Percentiles rank a stretch among this genome's conserved stretches.
These are phyloP conservation scores for Drosophila atripex DNA, from an alignment of 2,888 invertebrate genomes.

Conservation along the genomic window DNA sequence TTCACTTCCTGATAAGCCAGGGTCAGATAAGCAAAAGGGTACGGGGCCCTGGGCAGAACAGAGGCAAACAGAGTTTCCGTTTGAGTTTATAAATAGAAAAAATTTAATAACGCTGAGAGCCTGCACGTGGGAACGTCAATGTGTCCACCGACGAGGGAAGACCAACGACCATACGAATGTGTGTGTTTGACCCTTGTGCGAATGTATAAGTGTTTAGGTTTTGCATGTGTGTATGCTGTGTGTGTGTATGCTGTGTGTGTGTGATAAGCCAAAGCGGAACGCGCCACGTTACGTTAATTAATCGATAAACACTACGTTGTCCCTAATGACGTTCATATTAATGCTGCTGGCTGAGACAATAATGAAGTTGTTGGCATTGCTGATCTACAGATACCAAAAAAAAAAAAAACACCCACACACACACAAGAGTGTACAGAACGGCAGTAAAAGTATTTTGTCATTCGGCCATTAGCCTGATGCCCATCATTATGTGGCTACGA, in stretches of 20 bases:
- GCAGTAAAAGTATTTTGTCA: constrained; percentile 55
- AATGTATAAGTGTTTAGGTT: constrained; percentile 2
- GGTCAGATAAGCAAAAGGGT: constrained; percentile 43
- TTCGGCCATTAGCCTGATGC: constrained; percentile 61
- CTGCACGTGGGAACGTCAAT: constrained; percentile 71
- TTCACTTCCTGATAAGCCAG: constrained; percentile 51
- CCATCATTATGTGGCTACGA: constrained; percentile 50
- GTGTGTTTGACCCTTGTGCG: constrained; percentile 14
- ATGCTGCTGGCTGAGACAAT: constrained; percentile 39
- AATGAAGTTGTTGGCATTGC: constrained; percentile 54
- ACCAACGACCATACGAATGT: constrained; percentile 33
- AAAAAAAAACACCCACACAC: too few relatives aligned
- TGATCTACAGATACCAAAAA: constrained; percentile 54
- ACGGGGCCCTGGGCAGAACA: constrained; percentile 1
- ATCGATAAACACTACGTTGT: constrained; percentile 63
- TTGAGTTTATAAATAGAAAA: constrained; percentile 71
- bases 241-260: constrained; percentile 11
- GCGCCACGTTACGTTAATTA: constrained; percentile 74
- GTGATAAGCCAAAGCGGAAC: constrained; percentile 71
- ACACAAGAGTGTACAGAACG: not conserved
- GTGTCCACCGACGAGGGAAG: constrained; percentile 47
- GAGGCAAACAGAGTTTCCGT: constrained; percentile 42
- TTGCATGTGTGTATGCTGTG: constrained; percentile 1
- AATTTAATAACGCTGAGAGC: constrained; percentile 75
- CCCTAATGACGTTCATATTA: constrained; percentile 45